Conservation (phyloP, 2,888 invertebrate genomes). For the Linnaemya vulpina region DNA sequence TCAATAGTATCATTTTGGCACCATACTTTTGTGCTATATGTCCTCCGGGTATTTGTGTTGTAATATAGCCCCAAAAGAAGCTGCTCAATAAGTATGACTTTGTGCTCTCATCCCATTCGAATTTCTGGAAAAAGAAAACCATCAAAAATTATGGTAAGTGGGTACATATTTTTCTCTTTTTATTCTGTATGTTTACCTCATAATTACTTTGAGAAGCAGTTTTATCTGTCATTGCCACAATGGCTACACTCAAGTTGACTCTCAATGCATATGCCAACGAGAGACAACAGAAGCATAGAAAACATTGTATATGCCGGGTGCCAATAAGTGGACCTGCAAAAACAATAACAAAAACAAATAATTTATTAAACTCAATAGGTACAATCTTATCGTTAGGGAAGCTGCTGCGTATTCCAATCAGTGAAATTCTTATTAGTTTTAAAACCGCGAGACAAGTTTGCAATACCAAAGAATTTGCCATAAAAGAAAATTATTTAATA, state of each 20-base stretch:
- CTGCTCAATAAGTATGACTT: conserved; percentile 86
- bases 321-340: conserved; percentile 83
- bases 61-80: conserved; percentile 88
- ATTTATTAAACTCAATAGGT: background rate
- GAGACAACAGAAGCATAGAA: conserved; percentile 86
- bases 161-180: conserved; percentile 73
- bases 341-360: conserved; percentile 30
- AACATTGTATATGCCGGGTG: conserved; percentile 86
- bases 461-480: conserved; percentile 1
- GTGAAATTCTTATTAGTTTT: background rate
- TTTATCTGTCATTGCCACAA: conserved; percentile 88
- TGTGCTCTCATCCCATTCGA: conserved; percentile 84
- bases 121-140: conserved; percentile 83
- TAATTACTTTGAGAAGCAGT: conserved; percentile 81
- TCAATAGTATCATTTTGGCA: conserved; percentile 86
- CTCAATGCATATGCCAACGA: conserved; percentile 87
- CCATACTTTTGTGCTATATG: conserved; percentile 89
- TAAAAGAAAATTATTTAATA: conserved; percentile 11
- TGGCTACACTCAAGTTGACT: conserved; percentile 88
- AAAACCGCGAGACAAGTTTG: conserved; percentile 38
- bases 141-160: background rate
- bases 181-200: conserved; percentile 78
- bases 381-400: conserved; percentile 37
- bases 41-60: conserved; percentile 87
- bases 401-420: conserved; percentile 18